Evolutionary conservation across 2,113 vertebrate species (phyloP).

Genomic region (Alexandromys fortis): DNA sequence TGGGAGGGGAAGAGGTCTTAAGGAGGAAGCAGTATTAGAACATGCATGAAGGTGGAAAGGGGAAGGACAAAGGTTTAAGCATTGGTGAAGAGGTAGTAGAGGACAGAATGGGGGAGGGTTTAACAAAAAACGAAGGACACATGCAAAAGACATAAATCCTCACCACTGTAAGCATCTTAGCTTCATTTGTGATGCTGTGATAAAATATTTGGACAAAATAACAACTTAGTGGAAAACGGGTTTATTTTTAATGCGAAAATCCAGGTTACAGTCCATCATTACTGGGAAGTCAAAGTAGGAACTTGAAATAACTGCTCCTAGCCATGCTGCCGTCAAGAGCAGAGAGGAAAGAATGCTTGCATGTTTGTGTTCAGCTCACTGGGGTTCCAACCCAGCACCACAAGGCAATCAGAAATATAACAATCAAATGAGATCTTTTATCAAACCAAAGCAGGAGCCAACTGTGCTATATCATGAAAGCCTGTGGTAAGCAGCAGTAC

Average conservation of each 20-base stretch:
- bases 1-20: not conserved
- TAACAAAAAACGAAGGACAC: not conserved
- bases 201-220: not conserved
- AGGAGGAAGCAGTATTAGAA: too few species aligned
- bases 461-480: not conserved
- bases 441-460: not conserved
- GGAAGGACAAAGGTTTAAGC: not conserved
- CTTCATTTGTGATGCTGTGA: not conserved
- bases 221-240: not conserved
- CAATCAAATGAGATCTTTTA: not conserved
- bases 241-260: not conserved
- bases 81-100: not conserved
- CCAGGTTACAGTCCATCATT: not conserved
- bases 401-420: not conserved
- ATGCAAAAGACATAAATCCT: not conserved
- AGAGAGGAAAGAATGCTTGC: not conserved
- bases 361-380: not conserved
- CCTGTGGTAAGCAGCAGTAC: not conserved
- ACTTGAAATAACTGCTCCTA: not conserved
- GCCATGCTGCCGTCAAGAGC: not conserved
- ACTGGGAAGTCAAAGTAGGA: not conserved
- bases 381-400: not conserved
- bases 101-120: not conserved
- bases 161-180: not conserved
- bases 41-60: not conserved